Base-by-base conservation (phyloP, 2,113 vertebrate genomes). In the Catagonus wagneri region DNA sequence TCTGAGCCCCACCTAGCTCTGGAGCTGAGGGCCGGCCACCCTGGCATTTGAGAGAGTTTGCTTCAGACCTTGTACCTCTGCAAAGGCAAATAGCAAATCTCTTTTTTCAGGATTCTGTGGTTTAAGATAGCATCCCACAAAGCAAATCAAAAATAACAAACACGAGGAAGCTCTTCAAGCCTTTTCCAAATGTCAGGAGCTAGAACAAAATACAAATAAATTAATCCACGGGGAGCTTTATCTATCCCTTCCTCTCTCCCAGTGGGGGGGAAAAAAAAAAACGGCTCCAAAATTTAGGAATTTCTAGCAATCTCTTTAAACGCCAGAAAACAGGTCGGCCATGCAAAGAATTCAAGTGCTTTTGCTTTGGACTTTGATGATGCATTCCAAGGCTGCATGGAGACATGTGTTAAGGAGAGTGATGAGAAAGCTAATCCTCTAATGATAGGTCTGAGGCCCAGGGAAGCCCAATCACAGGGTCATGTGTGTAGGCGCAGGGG, bases 161-260 rank as follows among this genome's bases (percentile, higher is more conserved):
- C 90, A 95, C 93, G 92, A 97, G 96, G 96, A 96, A 97, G 96
- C 91, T 93, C 84, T 79, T 95, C 96, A 97, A 97, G 86, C 90
- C 96, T 93, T 97, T 81, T 86, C 87, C 86, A 96, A 95, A 97
- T 96, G 96, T 96, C 95, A 98, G 80, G 61, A 91, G 81, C 79
- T 80, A 71, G 66, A 94, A 83, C 89, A 95, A 97, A 97, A 96
- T 83, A 95, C 63, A 95, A 90, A 98, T 85, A 89, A 95, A 83
- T 85, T 93, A 97, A 94, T 90, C 93, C 83, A 85, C 14, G 0
- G 65, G 25, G 93, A 96, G 79, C 32, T 61, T 85, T 87, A 71
- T 61, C 93, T 68, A 61, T 20, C 65, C 15, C 1, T 76, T 93
- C 52, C 52, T 96, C 78, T 93, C 23, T 96, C 52, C 39, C 52